Percentiles rank a stretch among this genome's conserved stretches.
These are phyloP conservation scores for Dromiciops gliroides DNA, from an alignment of 2,113 vertebrate genomes.

Conservation along the genomic window DNA sequence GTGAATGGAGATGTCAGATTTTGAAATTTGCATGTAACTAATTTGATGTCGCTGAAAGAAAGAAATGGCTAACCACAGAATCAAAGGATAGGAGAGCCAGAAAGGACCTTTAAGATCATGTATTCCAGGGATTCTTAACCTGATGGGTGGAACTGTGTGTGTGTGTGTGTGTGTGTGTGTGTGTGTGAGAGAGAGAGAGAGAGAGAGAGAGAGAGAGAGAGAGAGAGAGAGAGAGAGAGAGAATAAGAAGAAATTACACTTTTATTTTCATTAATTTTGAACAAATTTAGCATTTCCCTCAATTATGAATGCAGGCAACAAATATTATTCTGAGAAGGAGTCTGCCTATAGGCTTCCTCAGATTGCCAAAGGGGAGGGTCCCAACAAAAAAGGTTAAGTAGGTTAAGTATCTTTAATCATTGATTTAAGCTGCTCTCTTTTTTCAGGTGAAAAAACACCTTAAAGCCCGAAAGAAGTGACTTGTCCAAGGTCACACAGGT, in stretches of 20 bases:
- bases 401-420: neutral
- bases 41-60: neutral
- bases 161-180: accelerated
- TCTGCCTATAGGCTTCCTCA: neutral
- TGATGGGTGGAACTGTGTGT: neutral
- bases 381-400: neutral
- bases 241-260: neutral
- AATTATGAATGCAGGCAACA: neutral
- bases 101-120: neutral
- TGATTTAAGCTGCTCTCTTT: neutral
- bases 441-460: neutral
- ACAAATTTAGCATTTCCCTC: neutral
- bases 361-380: too few relatives aligned
- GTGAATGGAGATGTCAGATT: neutral
- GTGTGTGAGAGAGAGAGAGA: too few relatives aligned
- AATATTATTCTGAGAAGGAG: neutral
- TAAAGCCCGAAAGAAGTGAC: neutral
- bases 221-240: too few relatives aligned
- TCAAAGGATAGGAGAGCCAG: neutral
- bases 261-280: neutral
- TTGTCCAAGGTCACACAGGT: neutral
- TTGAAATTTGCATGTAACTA: neutral
- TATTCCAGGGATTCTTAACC: neutral
- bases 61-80: neutral
- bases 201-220: too few relatives aligned